Conservation (phyloP, 2,888 invertebrate species). For the Hedychridium roseum region DNA sequence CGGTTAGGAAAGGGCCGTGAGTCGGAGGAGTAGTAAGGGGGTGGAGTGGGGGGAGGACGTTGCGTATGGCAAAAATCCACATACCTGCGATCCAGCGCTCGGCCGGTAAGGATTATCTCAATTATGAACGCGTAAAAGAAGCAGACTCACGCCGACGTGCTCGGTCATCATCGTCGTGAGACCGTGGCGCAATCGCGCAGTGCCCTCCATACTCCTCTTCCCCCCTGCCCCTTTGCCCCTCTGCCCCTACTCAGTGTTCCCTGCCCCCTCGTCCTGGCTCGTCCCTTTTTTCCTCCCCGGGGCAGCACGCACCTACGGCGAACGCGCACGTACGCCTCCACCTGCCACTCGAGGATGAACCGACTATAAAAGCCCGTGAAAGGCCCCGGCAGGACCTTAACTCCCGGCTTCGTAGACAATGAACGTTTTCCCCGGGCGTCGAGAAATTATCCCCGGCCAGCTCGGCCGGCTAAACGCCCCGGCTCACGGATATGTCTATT, state of each 20-base stretch:
- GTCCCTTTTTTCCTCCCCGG: not conserved
- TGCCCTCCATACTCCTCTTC: conserved; percentile 17
- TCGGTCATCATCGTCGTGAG: conserved; percentile 50
- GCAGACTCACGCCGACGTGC: conserved; percentile 52
- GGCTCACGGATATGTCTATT: no score
- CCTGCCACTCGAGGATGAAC: conserved; percentile 45
- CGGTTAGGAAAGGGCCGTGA: no score
- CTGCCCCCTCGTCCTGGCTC: no score
- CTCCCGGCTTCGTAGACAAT: conserved; percentile 40
- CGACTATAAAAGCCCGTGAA: conserved; percentile 47
- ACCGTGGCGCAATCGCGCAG: conserved; percentile 34
- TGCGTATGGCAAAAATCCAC: conserved; percentile 52
- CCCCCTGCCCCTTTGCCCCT: no score
- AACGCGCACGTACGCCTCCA: conserved; percentile 43
- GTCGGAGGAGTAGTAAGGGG: no score
- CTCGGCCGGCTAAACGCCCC: no score
- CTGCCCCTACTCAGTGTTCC: no score
- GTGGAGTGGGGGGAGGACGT: conserved; percentile 46
- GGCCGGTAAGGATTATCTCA: conserved; percentile 55
- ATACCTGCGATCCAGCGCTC: conserved; percentile 46
- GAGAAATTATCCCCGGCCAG: no score
- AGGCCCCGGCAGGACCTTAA: conserved; percentile 47
- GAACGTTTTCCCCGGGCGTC: no score
- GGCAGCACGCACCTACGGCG: conserved; percentile 9
- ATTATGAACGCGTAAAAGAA: conserved; percentile 59